Evolutionary conservation across 35 echinoderm and acorn worm species (phyloP).

Genomic region (Holothuria glaberrima): DNA sequence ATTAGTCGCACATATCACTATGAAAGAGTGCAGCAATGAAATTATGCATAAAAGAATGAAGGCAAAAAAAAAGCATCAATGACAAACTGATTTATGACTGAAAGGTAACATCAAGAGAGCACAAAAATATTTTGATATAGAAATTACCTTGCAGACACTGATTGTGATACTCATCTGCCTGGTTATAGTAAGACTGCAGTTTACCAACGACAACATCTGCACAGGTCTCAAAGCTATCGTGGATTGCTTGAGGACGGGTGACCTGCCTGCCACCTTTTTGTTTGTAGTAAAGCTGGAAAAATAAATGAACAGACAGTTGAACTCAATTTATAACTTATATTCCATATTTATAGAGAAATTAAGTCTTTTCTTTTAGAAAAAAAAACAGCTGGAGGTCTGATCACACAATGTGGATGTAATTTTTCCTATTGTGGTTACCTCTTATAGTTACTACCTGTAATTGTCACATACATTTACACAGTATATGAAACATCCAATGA

Average conservation of each 20-base stretch:
- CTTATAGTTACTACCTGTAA: too few species aligned
- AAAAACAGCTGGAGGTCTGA: too few species aligned
- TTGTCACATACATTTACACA: too few species aligned
- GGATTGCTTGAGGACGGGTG: conserved; percentile 85
- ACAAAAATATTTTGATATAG: neutral
- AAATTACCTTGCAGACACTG: conserved; percentile 84
- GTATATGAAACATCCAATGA: too few species aligned
- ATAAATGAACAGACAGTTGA: neutral
- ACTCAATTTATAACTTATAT: too few species aligned
- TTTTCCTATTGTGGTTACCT: too few species aligned
- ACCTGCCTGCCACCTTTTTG: conserved; percentile 81
- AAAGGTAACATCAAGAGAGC: neutral
- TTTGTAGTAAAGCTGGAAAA: conserved; percentile 85
- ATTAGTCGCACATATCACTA: neutral
- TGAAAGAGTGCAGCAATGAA: neutral
- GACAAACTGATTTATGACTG: neutral
- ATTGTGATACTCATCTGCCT: conserved; percentile 88
- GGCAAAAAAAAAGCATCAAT: neutral
- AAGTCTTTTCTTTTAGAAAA: too few species aligned
- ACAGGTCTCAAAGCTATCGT: conserved; percentile 79
- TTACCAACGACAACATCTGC: conserved; percentile 83
- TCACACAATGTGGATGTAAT: too few species aligned
- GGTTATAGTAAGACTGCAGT: conserved; percentile 84
- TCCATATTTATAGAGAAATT: too few species aligned
- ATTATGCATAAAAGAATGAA: neutral